Base-by-base conservation (phyloP, 2,797 vertebrate species). In the Pseudochirops corinnae region DNA sequence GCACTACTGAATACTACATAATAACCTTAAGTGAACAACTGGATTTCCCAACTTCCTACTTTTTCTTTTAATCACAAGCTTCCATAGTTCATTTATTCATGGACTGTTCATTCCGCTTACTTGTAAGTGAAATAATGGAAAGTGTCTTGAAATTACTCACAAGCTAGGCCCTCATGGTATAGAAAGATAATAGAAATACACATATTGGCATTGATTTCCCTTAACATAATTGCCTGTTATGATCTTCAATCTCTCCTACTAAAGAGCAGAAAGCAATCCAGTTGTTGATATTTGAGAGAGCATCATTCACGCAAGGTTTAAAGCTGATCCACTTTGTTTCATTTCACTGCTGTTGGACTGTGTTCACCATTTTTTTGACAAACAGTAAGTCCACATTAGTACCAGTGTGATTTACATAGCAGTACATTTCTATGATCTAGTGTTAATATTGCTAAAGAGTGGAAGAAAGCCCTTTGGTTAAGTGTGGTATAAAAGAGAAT, bases 281-380 rank as follows among this genome's bases (percentile, higher is more conserved):
- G 57, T 46, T n/a, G 21, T 39, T 24, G n/a, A 56, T 90, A 90
- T 9, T 16, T 50, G 21, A 16, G 14, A 7, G 62, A 90, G 53
- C 39, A 16, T 50, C 93, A 87, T 26, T 50, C 5, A 14, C 50
- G 0, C 11, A 2, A 31, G 29, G 28, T 14, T 57, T 6, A 28
- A 90, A 21, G 13, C 55, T 39, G 10, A 39, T 91, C 67, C 55
- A 39, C 60, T 96, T 94, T 95, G 93, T 94, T 96, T 92, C 91
- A 74, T 33, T 12, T 53, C 1, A 56, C 90, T 0, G 0, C 53
- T 5, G 5, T 93, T 91, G 60, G 6, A 74, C 12, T 33, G 5
- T 31, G 33, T 74, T 92, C 90, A 74, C 91, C 31, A 52, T n/a
- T 31, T 5, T 67, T 53, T 90, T 92, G 31, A 82, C 21, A 60